Base-by-base conservation (phyloP, 2,888 invertebrate species). In the Baccha elongata region DNA sequence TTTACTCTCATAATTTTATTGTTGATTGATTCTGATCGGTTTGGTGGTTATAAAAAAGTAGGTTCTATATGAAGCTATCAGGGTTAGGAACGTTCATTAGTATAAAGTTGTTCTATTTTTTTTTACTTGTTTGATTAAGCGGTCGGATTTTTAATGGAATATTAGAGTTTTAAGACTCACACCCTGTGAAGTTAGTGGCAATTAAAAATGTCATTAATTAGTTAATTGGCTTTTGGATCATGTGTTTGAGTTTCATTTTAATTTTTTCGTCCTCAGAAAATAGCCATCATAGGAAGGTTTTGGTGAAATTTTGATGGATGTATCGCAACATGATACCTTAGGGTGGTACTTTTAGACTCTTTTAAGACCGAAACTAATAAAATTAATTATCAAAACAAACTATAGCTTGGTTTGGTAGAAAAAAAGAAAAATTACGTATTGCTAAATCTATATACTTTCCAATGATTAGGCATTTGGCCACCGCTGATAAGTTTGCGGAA, bases 41-140 rank as follows among this genome's bases (percentile, higher is more conserved):
- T 46, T 10, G 21, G 13, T 58, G 23, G 8, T 26, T 15, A 40
- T 40, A 40, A 40, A 23, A 15, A 23, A 6, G n/a, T n/a, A 40
- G 7, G 8, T 21, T n/a, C n/a, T n/a, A n/a, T n/a, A n/a, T n/a
- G n/a, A 32, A 6, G 29, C 8, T 7, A 32, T 5, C 23, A 23
- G 32, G 17, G 48, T 32, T 48, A 21, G 4, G 4, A 10, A 17
- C 13, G 40, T 40, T 13, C 42, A 5, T 19, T n/a, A n/a, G n/a
- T 40, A 11, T 15, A 11, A 2, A n/a, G 29, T 29, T 29, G 7
- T 13, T 62, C 21, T 23, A 23, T 37, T 37, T 19, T 37, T 55
- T 75, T n/a, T n/a, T n/a, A n/a, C 67, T 67, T 60, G 52, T 81
- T 83, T 83, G 83, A 83, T 83, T 83, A 83, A 83, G 78, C 83